phyloP scores from a whole-genome alignment of 2,797 vertebrate species.

The Malacoctenus gilli region DNA sequence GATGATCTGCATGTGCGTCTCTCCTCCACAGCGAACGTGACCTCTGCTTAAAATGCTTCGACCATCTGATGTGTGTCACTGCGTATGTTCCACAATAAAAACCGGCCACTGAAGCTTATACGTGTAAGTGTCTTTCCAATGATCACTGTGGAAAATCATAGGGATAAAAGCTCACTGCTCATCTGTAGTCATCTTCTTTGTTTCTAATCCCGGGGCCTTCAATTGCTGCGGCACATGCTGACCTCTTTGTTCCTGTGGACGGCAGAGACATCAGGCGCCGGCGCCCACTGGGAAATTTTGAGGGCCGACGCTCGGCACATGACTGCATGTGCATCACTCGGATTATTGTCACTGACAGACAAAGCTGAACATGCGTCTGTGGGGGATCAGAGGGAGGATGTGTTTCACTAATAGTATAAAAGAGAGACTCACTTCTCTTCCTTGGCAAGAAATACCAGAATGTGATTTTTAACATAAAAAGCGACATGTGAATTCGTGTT shows the following conservation, averaged over 20 bases:
- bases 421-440: too few relatives aligned
- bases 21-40: neutral
- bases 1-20: neutral
- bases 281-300: conserved; percentile 44
- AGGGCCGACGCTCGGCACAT: conserved; percentile 23
- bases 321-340: conserved; percentile 21
- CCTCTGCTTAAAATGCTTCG: conserved; percentile 6
- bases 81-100: neutral
- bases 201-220: conserved; percentile 66
- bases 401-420: conserved; percentile 16
- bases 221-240: conserved; percentile 57
- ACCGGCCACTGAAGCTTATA: conserved; percentile 14
- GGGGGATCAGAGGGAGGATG: neutral
- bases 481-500: too few relatives aligned
- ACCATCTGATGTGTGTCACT: neutral
- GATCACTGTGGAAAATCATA: conserved; percentile 43
- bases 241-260: conserved; percentile 53
- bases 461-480: too few relatives aligned
- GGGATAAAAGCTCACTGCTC: conserved; percentile 54
- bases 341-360: conserved; percentile 35
- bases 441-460: too few relatives aligned
- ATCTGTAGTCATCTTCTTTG: conserved; percentile 65
- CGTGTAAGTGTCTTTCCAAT: conserved; percentile 21
- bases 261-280: conserved; percentile 34
- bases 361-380: conserved; percentile 6